Percentiles rank a stretch among this genome's conserved stretches.
These are phyloP conservation scores for Sebastes diaconus DNA, from an alignment of 2,797 vertebrate genomes.

Conservation along the genomic window DNA sequence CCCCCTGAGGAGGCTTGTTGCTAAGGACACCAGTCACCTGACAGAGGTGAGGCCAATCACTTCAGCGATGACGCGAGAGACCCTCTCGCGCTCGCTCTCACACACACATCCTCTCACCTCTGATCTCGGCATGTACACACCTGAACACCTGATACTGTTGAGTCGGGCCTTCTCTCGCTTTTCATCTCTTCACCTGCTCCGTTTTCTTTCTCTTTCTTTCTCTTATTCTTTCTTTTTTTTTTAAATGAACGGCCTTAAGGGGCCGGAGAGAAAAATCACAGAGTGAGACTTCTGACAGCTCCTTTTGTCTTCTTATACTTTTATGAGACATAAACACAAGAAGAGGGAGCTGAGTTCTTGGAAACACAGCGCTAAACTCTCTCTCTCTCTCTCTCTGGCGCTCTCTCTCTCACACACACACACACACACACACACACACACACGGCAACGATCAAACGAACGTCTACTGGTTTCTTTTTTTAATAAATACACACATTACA, in stretches of 20 bases:
- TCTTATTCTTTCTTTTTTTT: slow-evolving; percentile 20
- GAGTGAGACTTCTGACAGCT: slow-evolving; percentile 48
- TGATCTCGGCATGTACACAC: slow-evolving; percentile 60
- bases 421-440: neutral
- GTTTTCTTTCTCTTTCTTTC: slow-evolving; percentile 35
- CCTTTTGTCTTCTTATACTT: slow-evolving; percentile 49
- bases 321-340: slow-evolving; percentile 62
- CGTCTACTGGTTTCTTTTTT: slow-evolving; percentile 15
- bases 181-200: slow-evolving; percentile 67
- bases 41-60: slow-evolving; percentile 61
- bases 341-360: slow-evolving; percentile 9
- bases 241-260: slow-evolving; percentile 56
- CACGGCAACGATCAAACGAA: slow-evolving; percentile 52
- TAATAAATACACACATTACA: slow-evolving; percentile 19
- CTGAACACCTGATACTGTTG: slow-evolving; percentile 80
- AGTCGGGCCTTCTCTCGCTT: slow-evolving; percentile 57
- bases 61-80: slow-evolving; percentile 16
- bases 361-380: slow-evolving; percentile 8
- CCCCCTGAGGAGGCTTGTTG: slow-evolving; percentile 30
- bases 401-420: too few relatives aligned
- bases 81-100: slow-evolving; percentile 22
- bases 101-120: slow-evolving; percentile 59
- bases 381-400: neutral
- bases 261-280: slow-evolving; percentile 36
- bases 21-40: slow-evolving; percentile 59